phyloP scores from a whole-genome alignment of 2,113 vertebrate species.

The Hyaena hyaena region DNA sequence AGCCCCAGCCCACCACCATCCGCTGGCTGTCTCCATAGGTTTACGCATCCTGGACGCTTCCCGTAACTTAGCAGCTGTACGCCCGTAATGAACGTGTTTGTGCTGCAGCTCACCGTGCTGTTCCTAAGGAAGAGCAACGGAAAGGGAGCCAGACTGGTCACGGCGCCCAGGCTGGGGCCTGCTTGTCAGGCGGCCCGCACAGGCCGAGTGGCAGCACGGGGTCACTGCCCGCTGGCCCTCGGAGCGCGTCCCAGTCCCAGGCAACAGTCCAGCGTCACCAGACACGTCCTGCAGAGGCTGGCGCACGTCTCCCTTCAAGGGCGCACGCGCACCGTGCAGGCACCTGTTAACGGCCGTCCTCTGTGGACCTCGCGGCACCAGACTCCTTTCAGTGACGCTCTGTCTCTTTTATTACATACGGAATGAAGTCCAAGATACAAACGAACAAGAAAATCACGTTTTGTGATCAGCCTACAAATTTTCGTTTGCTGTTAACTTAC shows the following conservation, averaged over 20 bases:
- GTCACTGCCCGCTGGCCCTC: neutral
- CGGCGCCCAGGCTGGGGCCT: neutral
- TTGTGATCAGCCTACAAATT: neutral
- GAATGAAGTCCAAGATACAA: neutral
- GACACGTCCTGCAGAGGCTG: too few species aligned
- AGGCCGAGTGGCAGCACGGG: accelerated
- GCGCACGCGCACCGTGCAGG: accelerated
- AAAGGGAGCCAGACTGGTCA: too few species aligned
- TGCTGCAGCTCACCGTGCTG: neutral
- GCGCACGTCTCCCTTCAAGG: accelerated
- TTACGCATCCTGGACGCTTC: neutral
- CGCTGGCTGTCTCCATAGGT: accelerated
- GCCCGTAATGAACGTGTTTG: neutral
- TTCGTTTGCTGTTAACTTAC: neutral
- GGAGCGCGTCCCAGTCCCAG: accelerated
- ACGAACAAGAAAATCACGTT: neutral
- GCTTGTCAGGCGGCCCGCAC: neutral
- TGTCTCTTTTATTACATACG: neutral
- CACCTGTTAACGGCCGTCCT: too few species aligned
- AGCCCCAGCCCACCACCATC: neutral
- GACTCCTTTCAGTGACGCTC: neutral
- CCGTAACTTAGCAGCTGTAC: too few species aligned
- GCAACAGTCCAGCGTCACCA: accelerated
- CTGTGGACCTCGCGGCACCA: accelerated
- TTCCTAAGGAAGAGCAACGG: neutral